Evolutionary conservation across 2,888 invertebrate genomes (phyloP), one percentile per base, ranked within the genome.

Genomic region (Lithophane ornitopus): DNA sequence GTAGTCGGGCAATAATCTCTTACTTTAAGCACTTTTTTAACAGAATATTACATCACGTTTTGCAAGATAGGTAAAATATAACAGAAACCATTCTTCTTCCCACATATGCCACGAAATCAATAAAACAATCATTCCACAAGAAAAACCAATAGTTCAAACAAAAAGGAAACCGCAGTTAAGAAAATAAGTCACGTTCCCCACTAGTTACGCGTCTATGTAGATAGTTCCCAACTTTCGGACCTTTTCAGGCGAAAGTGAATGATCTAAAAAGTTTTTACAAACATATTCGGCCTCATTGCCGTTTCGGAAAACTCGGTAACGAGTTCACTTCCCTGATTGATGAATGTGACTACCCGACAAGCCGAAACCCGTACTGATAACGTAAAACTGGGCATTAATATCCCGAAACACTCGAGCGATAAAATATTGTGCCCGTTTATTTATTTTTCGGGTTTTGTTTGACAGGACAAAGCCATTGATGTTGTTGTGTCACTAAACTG

Each of bases 271-370:
- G 92, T 95, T 96, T 91, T 89, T 89, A 89, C 93, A 92, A 93
- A 94, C 93, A 94, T 93, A 94, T 93, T 89, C 88, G 88, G 88
- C 89, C 93, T 92, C 94, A 94, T 93, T 93, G 93, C 91, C 88
- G 90, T 92, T 94, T 91, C 92, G 86, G 90, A 88, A 82, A 94
- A 95, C 94, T 95, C 94, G 87, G 94, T 94, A 95, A 95, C 95
- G 94, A 95, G 95, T 95, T 95, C 94, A 93, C 93, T 91, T 93
- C 87, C 87, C 92, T 95, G 95, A 96, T 95, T 96, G 95, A 96
- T 96, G 95, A 94, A 93, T 91, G 92, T 87, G 89, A 89, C 87
- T 87, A 86, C 85, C 87, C 87, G 85, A 88, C 86, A 88, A 88
- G 89, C 90, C 89, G 85, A 88, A 91, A 93, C 92, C 92, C 90